These are phyloP conservation scores for Dryoscopus gambensis DNA, from an alignment of 2,113 vertebrate genomes.

Conservation along the genomic window DNA sequence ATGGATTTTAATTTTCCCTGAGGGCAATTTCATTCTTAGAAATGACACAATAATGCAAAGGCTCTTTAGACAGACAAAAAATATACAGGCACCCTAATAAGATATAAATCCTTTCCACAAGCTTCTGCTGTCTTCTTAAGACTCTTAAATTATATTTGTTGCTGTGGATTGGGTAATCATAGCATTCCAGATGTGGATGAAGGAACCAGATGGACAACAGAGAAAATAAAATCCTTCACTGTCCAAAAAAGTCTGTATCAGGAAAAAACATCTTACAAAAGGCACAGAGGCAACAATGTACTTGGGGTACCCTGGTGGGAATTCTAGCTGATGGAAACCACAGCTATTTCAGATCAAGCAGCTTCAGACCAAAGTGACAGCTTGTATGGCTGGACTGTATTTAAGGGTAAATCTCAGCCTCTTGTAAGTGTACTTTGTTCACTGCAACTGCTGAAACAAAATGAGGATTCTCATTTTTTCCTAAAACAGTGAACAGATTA, in stretches of 20 bases:
- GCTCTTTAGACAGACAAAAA: background rate
- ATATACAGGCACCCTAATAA: background rate
- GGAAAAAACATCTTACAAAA: background rate
- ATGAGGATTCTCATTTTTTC: background rate
- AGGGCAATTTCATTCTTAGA: background rate
- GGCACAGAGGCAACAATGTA: background rate
- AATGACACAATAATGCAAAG: background rate
- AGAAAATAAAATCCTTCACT: background rate
- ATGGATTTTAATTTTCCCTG: background rate
- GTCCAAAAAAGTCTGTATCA: background rate
- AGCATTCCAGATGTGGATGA: constrained; percentile 13
- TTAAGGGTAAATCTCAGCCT: background rate
- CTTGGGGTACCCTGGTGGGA: background rate
- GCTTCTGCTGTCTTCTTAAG: background rate
- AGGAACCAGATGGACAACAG: background rate
- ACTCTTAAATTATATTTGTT: constrained; percentile 16
- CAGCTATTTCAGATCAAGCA: constrained; percentile 8
- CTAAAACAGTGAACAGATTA: background rate
- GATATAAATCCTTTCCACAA: constrained; percentile 2
- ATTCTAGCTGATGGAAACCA: background rate
- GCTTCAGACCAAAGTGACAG: background rate
- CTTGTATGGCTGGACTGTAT: background rate
- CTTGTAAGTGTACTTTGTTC: background rate
- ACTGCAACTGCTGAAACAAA: background rate
- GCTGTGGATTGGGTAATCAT: constrained; percentile 21